phyloP scores from a whole-genome alignment of 2,113 vertebrate species.

The Marcusenius ussheri region DNA sequence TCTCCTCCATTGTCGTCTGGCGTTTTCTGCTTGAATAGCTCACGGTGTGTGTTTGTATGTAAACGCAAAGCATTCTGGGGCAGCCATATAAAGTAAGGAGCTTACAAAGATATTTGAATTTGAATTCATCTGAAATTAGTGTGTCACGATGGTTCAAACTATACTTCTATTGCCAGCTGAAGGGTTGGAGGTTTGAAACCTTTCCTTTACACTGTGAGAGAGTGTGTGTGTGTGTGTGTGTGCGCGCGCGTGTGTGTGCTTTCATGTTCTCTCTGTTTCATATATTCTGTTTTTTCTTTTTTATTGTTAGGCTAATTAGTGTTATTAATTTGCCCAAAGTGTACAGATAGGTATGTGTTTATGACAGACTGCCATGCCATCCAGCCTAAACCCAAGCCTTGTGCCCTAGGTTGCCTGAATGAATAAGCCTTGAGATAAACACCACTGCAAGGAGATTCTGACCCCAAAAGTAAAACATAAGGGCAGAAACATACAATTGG shows the following conservation, averaged over 20 bases:
- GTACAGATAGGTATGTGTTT: neutral
- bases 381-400: neutral
- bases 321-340: neutral
- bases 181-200: neutral
- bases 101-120: neutral
- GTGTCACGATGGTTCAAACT: neutral
- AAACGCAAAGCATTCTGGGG: neutral
- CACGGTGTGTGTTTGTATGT: neutral
- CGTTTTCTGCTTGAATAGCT: neutral
- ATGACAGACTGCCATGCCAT: neutral
- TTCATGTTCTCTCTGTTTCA: neutral
- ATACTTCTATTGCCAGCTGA: neutral
- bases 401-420: neutral
- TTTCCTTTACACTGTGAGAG: neutral
- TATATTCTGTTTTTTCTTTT: neutral
- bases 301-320: neutral
- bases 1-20: neutral
- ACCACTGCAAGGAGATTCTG: neutral
- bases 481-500: neutral
- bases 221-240: neutral
- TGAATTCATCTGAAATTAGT: neutral
- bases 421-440: neutral
- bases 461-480: neutral
- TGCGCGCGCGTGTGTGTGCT: neutral
- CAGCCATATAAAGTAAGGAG: neutral